A percentile compares a stretch with the other conserved stretches of the same genome.
These are phyloP conservation scores for Lithophane ornitopus DNA, from an alignment of 2,888 invertebrate genomes.

Conservation along the genomic window DNA sequence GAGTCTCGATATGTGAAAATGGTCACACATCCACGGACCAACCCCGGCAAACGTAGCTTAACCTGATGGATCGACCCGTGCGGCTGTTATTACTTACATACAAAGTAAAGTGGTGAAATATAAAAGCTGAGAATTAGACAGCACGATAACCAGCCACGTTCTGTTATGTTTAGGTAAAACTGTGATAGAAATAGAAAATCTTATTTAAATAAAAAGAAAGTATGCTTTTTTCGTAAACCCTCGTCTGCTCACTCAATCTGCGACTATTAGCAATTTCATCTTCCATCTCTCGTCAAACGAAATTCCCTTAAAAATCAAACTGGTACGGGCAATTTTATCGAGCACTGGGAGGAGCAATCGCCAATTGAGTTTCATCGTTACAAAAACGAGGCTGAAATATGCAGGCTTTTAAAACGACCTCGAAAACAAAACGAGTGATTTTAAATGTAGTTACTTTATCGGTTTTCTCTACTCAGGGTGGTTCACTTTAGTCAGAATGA, in stretches of 20 bases:
- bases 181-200: background rate
- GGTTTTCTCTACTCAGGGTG: background rate
- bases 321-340: conserved; percentile 38
- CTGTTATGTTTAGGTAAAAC: conserved; percentile 6
- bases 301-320: conserved; percentile 41
- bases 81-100: too few species aligned
- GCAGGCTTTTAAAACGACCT: conserved; percentile 24
- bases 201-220: background rate
- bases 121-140: conserved; percentile 15
- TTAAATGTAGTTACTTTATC: conserved; percentile 18
- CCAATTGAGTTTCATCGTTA: conserved; percentile 37
- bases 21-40: too few species aligned
- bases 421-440: conserved; percentile 38
- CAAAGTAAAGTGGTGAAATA: too few species aligned
- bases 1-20: too few species aligned
- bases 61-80: too few species aligned
- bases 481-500: background rate
- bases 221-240: background rate
- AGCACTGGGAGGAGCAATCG: conserved; percentile 11
- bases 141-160: background rate
- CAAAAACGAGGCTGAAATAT: conserved; percentile 39
- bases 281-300: conserved; percentile 11
- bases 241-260: conserved; percentile 1
- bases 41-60: too few species aligned
- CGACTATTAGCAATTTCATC: conserved; percentile 28